Evolutionary conservation across 2,888 invertebrate genomes (phyloP).

Genomic region (Cheilosia vernalis): DNA sequence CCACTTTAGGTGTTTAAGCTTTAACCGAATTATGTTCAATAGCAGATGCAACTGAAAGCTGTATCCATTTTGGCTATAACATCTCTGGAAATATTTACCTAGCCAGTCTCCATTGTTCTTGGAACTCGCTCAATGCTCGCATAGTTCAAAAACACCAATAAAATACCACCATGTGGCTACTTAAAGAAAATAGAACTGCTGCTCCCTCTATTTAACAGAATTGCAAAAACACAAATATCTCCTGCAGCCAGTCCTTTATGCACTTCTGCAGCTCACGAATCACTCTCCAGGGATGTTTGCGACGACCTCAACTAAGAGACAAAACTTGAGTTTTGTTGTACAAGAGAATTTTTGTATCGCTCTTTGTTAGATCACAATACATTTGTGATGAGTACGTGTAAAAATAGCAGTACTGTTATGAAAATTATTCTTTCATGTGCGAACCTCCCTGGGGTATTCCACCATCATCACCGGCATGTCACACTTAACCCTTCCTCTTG

Average conservation of each 20-base stretch:
- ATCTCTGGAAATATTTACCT: no score
- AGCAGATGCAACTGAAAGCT: no score
- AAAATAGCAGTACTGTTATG: slow-evolving; percentile 8
- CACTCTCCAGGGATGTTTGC: slow-evolving; percentile 34
- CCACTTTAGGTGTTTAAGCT: no score
- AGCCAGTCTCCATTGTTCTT: not conserved
- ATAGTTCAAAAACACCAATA: slow-evolving; percentile 9
- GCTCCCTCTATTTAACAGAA: not conserved
- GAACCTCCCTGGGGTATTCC: slow-evolving; percentile 14
- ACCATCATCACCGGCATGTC: slow-evolving; percentile 4
- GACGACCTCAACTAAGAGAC: slow-evolving; percentile 16
- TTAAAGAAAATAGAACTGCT: slow-evolving; percentile 1
- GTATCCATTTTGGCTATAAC: no score
- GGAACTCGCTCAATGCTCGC: not conserved
- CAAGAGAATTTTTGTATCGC: slow-evolving; percentile 22
- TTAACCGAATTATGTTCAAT: no score
- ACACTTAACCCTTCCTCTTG: slow-evolving; percentile 39
- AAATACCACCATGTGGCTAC: slow-evolving; percentile 19
- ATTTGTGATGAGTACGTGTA: not conserved
- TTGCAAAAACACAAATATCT: not conserved
- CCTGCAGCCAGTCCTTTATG: slow-evolving; percentile 10
- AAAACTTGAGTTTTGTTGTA: slow-evolving; percentile 31
- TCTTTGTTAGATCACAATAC: slow-evolving; percentile 4
- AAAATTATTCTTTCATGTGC: slow-evolving; percentile 25
- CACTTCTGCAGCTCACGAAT: slow-evolving; percentile 25